Conservation (phyloP, 2,113 vertebrate species). For the Athene noctua region DNA sequence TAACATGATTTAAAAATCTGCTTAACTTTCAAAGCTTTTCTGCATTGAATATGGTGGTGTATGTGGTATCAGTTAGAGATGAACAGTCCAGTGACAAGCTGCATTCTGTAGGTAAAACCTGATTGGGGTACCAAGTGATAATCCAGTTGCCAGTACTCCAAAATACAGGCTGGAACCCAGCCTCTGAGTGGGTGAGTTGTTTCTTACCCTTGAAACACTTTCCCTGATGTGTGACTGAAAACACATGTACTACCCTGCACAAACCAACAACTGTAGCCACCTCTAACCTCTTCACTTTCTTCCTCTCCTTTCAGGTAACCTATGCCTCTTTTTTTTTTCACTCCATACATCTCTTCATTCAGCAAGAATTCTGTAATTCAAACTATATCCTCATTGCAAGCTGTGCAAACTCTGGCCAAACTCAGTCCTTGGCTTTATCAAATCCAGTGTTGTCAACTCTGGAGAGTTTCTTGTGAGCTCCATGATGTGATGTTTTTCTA, state of each 20-base stretch:
- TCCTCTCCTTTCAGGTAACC: neutral
- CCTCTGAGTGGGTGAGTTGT: neutral
- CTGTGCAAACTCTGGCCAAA: neutral
- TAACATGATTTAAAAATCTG: neutral
- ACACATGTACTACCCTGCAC: neutral
- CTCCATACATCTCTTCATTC: neutral
- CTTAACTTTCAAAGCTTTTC: neutral
- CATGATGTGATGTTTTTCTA: neutral
- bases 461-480: neutral
- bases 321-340: neutral
- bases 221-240: neutral
- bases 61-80: neutral
- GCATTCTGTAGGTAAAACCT: neutral
- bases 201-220: neutral
- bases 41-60: neutral
- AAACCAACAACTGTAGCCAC: neutral
- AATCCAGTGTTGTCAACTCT: neutral
- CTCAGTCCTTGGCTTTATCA: neutral
- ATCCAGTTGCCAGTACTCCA: neutral
- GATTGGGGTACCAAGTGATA: neutral
- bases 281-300: neutral
- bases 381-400: neutral
- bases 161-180: neutral
- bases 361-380: neutral
- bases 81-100: neutral